Percentiles rank a stretch among this genome's conserved stretches.
Evolutionary conservation across 2,113 vertebrate species (phyloP).

Genomic region (Pteronura brasiliensis): DNA sequence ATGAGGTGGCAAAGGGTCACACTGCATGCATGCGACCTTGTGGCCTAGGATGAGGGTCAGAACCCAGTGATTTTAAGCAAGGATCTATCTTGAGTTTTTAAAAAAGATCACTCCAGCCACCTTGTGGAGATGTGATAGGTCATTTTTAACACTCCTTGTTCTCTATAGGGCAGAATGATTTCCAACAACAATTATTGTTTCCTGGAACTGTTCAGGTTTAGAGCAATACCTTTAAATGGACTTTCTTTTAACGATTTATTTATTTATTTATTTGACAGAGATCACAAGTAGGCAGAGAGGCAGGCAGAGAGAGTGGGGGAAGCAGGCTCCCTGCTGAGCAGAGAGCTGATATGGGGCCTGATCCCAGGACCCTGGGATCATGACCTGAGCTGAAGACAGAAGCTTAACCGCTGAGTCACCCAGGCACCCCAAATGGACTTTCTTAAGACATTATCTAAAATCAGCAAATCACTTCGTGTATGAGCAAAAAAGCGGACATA

Average conservation of each 20-base stretch:
- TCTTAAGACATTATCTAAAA: background rate
- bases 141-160: background rate
- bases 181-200: background rate
- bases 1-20: background rate
- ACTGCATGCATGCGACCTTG: too few relatives aligned
- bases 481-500: background rate
- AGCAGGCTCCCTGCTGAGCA: too few relatives aligned
- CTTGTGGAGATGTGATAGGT: background rate
- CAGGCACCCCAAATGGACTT: background rate
- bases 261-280: too few relatives aligned
- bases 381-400: too few relatives aligned
- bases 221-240: background rate
- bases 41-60: background rate
- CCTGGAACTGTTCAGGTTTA: background rate
- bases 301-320: too few relatives aligned
- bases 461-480: background rate
- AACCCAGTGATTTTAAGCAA: background rate
- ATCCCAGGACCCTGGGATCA: too few relatives aligned
- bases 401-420: too few relatives aligned
- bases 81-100: background rate
- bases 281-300: too few relatives aligned
- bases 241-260: background rate
- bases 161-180: background rate
- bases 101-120: background rate
- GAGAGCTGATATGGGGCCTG: too few relatives aligned